Evolutionary conservation across 1,140 invertebrate species (phyloP).

Genomic region (Lordiphosa mommai): DNA sequence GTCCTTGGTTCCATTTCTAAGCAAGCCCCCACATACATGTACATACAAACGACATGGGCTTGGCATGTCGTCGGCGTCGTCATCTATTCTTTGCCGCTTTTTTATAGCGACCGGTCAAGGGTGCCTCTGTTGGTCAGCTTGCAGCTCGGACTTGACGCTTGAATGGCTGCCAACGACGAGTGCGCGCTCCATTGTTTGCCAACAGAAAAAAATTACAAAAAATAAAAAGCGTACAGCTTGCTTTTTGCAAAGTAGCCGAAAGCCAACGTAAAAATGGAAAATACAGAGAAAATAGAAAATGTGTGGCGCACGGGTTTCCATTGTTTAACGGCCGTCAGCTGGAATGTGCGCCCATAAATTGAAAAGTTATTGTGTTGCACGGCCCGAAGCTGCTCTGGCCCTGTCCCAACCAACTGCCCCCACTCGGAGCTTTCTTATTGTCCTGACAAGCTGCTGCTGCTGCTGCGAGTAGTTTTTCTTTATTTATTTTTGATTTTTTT

Average conservation of each 20-base stretch:
- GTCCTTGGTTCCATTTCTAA: conserved; percentile 1
- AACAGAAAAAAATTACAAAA: conserved; percentile 17
- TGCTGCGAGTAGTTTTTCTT: conserved; percentile 33
- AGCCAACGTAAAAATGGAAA: conserved; percentile 59
- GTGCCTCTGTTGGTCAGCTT: conserved; percentile 63
- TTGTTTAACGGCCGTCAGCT: conserved; percentile 76
- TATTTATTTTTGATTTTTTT: background rate
- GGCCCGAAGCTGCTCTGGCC: conserved; percentile 18
- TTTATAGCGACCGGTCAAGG: conserved; percentile 73
- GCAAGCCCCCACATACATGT: conserved; percentile 8
- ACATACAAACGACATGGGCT: conserved; percentile 29
- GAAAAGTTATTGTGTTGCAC: conserved; percentile 73
- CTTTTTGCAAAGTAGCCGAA: conserved; percentile 73
- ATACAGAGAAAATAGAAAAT: conserved; percentile 64
- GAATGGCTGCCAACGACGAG: conserved; percentile 74
- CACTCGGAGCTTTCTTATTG: conserved; percentile 25
- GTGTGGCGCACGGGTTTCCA: conserved; percentile 50
- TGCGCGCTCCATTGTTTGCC: conserved; percentile 65
- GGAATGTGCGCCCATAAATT: conserved; percentile 74
- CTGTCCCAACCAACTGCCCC: background rate
- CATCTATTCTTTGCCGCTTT: conserved; percentile 25
- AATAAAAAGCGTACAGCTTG: conserved; percentile 50
- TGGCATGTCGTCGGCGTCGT: conserved; percentile 46
- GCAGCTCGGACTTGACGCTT: conserved; percentile 65
- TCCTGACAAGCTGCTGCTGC: conserved; percentile 65